These are phyloP conservation scores for Rachycentron canadum DNA, from an alignment of 2,797 vertebrate genomes.

Conservation along the genomic window DNA sequence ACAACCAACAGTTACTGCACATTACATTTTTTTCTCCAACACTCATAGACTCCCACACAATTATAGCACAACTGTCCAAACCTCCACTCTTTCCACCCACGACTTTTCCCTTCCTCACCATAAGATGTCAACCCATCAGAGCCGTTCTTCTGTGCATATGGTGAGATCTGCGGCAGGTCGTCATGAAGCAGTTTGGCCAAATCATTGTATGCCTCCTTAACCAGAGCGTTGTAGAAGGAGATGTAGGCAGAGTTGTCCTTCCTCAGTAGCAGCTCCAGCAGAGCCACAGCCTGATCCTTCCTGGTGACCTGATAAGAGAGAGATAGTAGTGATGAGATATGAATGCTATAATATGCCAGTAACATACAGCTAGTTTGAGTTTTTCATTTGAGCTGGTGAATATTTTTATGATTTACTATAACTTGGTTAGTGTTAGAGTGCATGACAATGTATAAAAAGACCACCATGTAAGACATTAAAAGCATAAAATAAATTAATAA, in stretches of 20 bases:
- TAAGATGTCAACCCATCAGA: conserved; percentile 83
- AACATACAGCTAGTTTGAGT: background rate
- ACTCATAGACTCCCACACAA: conserved; percentile 8
- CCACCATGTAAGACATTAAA: too few relatives aligned
- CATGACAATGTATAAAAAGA: too few relatives aligned
- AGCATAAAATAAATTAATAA: background rate
- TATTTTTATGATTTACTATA: background rate
- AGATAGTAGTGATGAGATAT: background rate
- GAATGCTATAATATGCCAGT: background rate
- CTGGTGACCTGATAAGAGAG: conserved; percentile 83
- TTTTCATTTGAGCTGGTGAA: background rate
- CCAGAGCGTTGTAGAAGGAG: conserved; percentile 96
- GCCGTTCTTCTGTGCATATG: conserved; percentile 80
- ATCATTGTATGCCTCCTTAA: conserved; percentile 92
- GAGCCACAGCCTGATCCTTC: conserved; percentile 87
- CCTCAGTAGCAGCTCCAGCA: conserved; percentile 90
- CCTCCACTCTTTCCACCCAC: background rate
- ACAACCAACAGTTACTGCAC: background rate
- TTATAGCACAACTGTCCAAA: conserved; percentile 6
- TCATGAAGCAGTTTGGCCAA: conserved; percentile 89
- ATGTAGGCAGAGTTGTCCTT: conserved; percentile 92
- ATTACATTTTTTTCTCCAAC: background rate
- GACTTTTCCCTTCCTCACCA: conserved; percentile 83
- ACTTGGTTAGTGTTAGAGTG: background rate
- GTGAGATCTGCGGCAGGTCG: conserved; percentile 82